phyloP scores from a whole-genome alignment of 2,888 invertebrate genomes.

The Conchocele bisecta region DNA sequence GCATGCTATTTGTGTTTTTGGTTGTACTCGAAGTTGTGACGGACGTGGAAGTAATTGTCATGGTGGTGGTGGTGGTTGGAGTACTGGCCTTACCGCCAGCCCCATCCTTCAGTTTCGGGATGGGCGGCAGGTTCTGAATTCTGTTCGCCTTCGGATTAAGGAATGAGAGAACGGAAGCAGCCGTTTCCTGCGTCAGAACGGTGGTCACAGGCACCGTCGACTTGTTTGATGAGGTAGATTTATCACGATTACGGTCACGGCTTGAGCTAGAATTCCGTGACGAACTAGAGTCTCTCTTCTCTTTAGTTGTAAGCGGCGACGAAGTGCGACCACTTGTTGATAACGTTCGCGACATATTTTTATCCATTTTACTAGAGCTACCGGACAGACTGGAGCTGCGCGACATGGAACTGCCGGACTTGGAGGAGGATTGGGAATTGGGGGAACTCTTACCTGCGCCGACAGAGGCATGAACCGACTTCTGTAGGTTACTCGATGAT shows the following conservation, averaged over 20 bases:
- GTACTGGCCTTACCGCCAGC: too few species aligned
- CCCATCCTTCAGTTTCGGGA: slow-evolving; percentile 72
- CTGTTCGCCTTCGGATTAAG: slow-evolving; percentile 72
- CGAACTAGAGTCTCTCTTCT: slow-evolving; percentile 43
- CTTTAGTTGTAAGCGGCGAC: slow-evolving; percentile 48
- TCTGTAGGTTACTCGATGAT: slow-evolving; percentile 40
- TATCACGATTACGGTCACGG: slow-evolving; percentile 53
- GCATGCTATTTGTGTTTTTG: slow-evolving; percentile 32
- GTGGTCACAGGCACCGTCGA: slow-evolving; percentile 41
- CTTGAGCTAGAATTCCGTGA: slow-evolving; percentile 15
- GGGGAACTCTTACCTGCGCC: slow-evolving; percentile 55
- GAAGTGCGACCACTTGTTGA: slow-evolving; percentile 32
- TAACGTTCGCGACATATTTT: slow-evolving; percentile 1
- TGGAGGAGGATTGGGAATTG: slow-evolving; percentile 27
- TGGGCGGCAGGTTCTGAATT: slow-evolving; percentile 74
- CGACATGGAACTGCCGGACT: slow-evolving; percentile 38
- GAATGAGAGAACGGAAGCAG: slow-evolving; percentile 70
- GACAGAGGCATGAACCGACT: slow-evolving; percentile 46
- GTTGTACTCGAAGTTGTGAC: slow-evolving; percentile 26
- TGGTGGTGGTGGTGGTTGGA: neutral
- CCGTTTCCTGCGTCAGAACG: slow-evolving; percentile 50
- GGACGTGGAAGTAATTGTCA: slow-evolving; percentile 22
- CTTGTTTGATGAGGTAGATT: slow-evolving; percentile 60
- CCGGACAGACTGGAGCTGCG: slow-evolving; percentile 39
- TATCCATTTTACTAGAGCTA: slow-evolving; percentile 3